Percentiles rank a stretch among this genome's conserved stretches.
phyloP scores from a whole-genome alignment of 2,113 vertebrate species.

The Pelmatolapia mariae region DNA sequence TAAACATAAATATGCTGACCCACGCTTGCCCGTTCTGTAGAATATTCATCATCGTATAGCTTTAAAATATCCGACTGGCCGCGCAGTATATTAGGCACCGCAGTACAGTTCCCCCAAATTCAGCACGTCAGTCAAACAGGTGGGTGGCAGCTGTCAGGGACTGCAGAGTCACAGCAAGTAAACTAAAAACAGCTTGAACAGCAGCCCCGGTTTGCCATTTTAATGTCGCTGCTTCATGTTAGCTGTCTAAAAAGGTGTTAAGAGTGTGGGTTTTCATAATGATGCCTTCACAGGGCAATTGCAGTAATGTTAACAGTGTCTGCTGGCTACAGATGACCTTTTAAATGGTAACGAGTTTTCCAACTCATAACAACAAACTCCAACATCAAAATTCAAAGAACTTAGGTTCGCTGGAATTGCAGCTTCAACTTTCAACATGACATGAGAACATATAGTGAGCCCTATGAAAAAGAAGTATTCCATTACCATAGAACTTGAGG shows the following conservation, averaged over 20 bases:
- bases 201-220: not conserved
- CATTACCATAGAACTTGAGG: not conserved
- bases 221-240: not conserved
- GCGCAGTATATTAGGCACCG: not conserved
- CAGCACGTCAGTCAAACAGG: not conserved
- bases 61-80: not conserved
- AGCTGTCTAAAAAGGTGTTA: not conserved
- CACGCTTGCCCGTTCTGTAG: not conserved
- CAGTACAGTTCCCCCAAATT: not conserved
- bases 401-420: not conserved
- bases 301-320: constrained; percentile 7
- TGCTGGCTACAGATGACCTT: not conserved
- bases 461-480: not conserved
- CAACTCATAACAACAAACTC: not conserved
- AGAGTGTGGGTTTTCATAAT: not conserved
- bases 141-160: not conserved
- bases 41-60: not conserved
- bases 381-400: not conserved
- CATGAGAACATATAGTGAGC: not conserved
- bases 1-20: not conserved
- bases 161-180: not conserved
- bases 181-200: not conserved
- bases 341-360: not conserved
- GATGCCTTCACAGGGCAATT: not conserved
- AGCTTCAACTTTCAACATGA: not conserved